Evolutionary conservation across 2,113 vertebrate genomes (phyloP).

Genomic region (Halcyon senegalensis): DNA sequence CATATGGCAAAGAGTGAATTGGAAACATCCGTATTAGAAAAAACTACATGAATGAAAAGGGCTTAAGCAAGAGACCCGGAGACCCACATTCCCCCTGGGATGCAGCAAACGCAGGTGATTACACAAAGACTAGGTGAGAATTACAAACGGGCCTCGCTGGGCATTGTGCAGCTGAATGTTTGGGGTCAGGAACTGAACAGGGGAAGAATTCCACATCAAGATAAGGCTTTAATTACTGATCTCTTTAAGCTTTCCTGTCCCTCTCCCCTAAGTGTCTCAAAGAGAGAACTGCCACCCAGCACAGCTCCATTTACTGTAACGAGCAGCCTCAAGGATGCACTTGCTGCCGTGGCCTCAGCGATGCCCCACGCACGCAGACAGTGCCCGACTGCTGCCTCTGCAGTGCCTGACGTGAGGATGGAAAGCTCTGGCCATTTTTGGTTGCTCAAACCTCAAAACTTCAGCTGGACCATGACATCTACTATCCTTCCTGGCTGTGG

Average conservation of each 20-base stretch:
- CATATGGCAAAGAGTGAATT: neutral
- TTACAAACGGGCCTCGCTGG: neutral
- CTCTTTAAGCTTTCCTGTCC: neutral
- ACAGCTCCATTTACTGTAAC: neutral
- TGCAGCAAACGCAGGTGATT: neutral
- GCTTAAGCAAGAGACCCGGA: neutral
- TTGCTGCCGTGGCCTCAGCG: neutral
- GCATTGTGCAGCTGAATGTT: neutral
- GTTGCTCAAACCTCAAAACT: neutral
- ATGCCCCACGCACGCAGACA: neutral
- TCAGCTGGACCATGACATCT: neutral
- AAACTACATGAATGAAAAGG: neutral
- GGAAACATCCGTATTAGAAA: neutral
- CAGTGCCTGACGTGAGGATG: fast-evolving
- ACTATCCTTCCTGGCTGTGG: neutral
- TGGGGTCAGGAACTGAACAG: neutral
- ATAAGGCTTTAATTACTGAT: neutral
- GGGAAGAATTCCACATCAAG: neutral
- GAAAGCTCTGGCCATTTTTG: neutral
- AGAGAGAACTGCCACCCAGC: neutral
- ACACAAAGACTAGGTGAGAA: neutral
- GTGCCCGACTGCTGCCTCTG: fast-evolving
- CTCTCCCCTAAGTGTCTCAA: neutral
- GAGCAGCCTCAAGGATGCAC: neutral
- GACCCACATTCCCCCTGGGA: neutral